Conservation (phyloP, 2,888 invertebrate species). For the Neoaliturus tenellus region DNA sequence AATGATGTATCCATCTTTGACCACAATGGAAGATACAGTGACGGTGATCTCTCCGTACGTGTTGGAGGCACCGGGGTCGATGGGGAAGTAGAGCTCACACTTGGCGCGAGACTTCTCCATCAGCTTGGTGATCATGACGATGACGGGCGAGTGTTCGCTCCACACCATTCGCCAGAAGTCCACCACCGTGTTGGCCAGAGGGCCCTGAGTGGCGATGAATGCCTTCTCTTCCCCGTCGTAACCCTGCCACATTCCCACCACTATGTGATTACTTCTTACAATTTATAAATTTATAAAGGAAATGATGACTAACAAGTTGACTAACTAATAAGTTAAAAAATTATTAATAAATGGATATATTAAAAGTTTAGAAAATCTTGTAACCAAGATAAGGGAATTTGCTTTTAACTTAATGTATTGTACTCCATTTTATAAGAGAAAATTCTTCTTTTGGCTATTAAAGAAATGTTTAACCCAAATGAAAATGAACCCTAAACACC, state of each 20-base stretch:
- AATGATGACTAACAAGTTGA: too few relatives aligned
- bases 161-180: slow-evolving; percentile 96
- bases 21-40: slow-evolving; percentile 73
- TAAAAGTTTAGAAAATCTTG: too few relatives aligned
- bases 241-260: slow-evolving; percentile 81
- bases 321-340: too few relatives aligned
- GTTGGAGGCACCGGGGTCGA: slow-evolving; percentile 69
- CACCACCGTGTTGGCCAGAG: slow-evolving; percentile 90
- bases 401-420: too few relatives aligned
- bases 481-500: too few relatives aligned
- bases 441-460: too few relatives aligned
- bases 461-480: too few relatives aligned
- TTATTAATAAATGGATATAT: too few relatives aligned
- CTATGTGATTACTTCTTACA: too few relatives aligned
- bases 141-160: slow-evolving; percentile 75
- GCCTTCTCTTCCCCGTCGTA: slow-evolving; percentile 91
- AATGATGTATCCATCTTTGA: slow-evolving; percentile 75
- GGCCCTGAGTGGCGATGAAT: slow-evolving; percentile 96
- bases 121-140: slow-evolving; percentile 95
- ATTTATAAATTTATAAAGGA: too few relatives aligned
- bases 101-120: slow-evolving; percentile 89
- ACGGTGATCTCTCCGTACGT: slow-evolving; percentile 74
- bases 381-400: too few relatives aligned
- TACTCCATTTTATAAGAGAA: too few relatives aligned
- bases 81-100: slow-evolving; percentile 93